phyloP scores from a whole-genome alignment of 2,797 vertebrate species.

The Neopelma chrysocephalum region DNA sequence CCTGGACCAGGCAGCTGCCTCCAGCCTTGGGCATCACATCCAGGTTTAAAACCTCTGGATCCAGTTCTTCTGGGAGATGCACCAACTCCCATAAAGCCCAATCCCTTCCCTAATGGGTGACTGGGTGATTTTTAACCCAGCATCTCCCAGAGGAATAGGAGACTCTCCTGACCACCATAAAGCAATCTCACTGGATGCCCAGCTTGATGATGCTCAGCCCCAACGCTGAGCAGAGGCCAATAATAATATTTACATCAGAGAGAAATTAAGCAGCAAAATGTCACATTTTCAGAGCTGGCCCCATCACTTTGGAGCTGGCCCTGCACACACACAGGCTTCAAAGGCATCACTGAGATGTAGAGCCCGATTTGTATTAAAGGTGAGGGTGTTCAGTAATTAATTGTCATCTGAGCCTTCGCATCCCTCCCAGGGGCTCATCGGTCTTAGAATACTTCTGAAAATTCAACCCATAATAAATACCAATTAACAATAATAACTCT shows the following conservation, averaged over 20 bases:
- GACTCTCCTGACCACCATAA: accelerated
- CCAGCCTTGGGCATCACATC: not conserved
- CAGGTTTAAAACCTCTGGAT: not conserved
- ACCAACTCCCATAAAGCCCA: not conserved
- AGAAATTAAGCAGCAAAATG: not conserved
- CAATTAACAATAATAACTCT: conserved; percentile 36
- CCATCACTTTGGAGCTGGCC: not conserved
- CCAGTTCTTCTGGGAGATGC: not conserved
- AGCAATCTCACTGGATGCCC: not conserved
- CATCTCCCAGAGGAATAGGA: not conserved
- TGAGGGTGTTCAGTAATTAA: not conserved
- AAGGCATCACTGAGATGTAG: not conserved
- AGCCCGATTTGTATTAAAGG: not conserved
- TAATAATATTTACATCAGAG: not conserved
- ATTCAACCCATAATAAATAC: not conserved
- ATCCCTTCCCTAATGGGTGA: not conserved
- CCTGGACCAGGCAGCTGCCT: accelerated
- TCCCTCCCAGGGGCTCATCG: not conserved
- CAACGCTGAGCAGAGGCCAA: not conserved
- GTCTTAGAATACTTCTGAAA: conserved; percentile 1
- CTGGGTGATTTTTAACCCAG: not conserved
- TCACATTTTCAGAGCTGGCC: not conserved
- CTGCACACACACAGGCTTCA: not conserved
- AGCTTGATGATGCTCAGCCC: not conserved
- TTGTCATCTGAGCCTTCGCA: not conserved